Percentiles rank a stretch among this genome's conserved stretches.
phyloP scores from a whole-genome alignment of 1,140 invertebrate species.

The Stegodyphus dumicola region DNA sequence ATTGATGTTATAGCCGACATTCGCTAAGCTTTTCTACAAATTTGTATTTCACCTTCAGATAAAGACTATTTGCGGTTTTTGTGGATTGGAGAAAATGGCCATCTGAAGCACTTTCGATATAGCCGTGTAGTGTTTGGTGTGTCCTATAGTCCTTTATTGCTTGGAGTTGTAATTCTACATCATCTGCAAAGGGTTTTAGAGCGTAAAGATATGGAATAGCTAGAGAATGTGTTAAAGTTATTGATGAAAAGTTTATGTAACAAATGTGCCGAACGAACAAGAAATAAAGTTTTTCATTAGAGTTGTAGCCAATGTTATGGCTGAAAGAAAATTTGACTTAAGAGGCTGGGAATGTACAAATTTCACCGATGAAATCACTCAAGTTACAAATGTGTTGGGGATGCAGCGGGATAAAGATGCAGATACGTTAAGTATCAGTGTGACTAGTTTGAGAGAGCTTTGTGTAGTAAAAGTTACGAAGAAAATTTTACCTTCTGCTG shows the following conservation, averaged over 20 bases:
- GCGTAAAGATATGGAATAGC: not conserved
- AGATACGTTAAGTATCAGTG: constrained; percentile 8
- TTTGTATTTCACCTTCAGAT: constrained; percentile 18
- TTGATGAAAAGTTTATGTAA: constrained; percentile 29
- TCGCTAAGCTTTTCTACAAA: constrained; percentile 61
- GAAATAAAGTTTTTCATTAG: constrained; percentile 3
- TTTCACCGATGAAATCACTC: constrained; percentile 7
- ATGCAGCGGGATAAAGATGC: not conserved
- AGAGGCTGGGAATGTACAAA: constrained; percentile 18
- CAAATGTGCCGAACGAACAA: constrained; percentile 1
- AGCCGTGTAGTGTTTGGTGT: constrained; percentile 32
- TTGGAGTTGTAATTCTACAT: constrained; percentile 6
- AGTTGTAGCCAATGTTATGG: constrained; percentile 29
- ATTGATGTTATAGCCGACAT: constrained; percentile 59
- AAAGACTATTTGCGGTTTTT: constrained; percentile 31
- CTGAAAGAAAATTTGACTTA: constrained; percentile 20
- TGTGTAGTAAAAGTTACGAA: constrained; percentile 27
- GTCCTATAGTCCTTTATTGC: constrained; percentile 10
- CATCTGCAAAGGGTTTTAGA: constrained; percentile 20
- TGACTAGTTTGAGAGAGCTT: constrained; percentile 5
- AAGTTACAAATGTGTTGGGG: constrained; percentile 8
- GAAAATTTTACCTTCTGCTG: constrained; percentile 14
- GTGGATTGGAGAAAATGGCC: constrained; percentile 16
- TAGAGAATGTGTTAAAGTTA: not conserved
- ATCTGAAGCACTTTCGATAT: constrained; percentile 4